These are phyloP conservation scores for Holothuria leucospilota DNA, from an alignment of 53 echinoderm and acorn worm genomes.

Conservation along the genomic window DNA sequence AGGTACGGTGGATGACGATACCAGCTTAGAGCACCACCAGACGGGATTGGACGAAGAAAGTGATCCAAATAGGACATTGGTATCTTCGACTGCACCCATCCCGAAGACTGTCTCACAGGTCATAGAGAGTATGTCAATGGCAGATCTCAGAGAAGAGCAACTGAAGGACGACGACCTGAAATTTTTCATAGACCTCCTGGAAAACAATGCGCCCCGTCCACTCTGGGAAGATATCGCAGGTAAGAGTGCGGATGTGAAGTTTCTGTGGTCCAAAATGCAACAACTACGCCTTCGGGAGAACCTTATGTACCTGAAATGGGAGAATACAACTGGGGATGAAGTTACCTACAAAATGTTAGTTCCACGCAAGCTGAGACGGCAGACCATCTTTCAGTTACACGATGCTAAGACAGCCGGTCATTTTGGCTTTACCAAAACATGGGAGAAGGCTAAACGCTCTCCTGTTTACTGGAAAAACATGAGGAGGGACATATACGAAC, in stretches of 20 bases:
- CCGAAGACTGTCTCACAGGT: too few relatives aligned
- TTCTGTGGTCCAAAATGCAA: neutral
- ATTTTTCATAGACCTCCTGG: too few relatives aligned
- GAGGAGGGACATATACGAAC: neutral
- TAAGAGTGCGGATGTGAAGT: neutral
- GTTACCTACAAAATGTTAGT: conserved; percentile 2
- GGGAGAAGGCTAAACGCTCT: neutral
- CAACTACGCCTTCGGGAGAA: neutral
- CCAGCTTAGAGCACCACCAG: too few relatives aligned
- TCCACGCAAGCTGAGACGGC: neutral
- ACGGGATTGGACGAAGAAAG: too few relatives aligned
- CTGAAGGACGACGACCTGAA: too few relatives aligned
- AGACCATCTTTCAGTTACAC: neutral
- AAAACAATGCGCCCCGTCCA: too few relatives aligned
- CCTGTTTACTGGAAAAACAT: conserved; percentile 11
- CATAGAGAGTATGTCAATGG: too few relatives aligned
- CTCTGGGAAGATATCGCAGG: too few relatives aligned
- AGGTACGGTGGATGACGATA: too few relatives aligned
- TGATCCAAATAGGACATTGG: too few relatives aligned
- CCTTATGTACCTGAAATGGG: conserved; percentile 20
- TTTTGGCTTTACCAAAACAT: conserved; percentile 8
- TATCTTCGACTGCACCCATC: too few relatives aligned
- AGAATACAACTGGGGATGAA: neutral
- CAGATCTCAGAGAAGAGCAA: too few relatives aligned
- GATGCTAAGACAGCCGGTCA: neutral